Evolutionary conservation across 2,113 vertebrate genomes (phyloP), one percentile per base, ranked within the genome.

Genomic region (Dipodomys ordii): DNA sequence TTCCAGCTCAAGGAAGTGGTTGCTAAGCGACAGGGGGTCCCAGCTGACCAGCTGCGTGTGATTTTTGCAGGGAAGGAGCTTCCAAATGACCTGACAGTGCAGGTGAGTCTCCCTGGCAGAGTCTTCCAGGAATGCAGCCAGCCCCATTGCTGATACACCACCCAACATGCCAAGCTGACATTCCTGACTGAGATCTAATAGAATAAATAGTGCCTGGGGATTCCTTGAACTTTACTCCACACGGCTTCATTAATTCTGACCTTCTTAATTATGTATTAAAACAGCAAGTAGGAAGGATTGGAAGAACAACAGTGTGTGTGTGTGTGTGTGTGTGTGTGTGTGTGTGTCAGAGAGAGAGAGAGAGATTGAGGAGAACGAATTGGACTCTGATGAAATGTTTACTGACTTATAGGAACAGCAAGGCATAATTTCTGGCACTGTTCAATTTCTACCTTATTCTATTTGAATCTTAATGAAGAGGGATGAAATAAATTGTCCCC

Each of bases 191-290:
- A 97, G 97, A 97, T 97, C 97, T 98, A 97, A 98, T 97, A 98
- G 98, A 98, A 98, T 98, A 98, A 98, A 98, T 97, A 98, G 98
- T 96, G 97, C 97, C 98, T 98, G 97, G 98, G 99, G 98, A 99
- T 98, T 98, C 98, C 98, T 97, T 99, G 98, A 99, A 99, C 98
- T 99, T 99, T 98, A 98, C 97, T 98, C 98, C 98, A 97, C 96
- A 97, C 97, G 93, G 98, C 98, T 98, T 98, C 98, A 99, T 99
- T 99, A 99, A 98, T 98, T 98, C 98, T 99, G 99, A 99, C 99
- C 98, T 99, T 99, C 98, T 99, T 99, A 99, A 99, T 99, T 99
- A 99, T 99, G 98, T 98, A 98, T 98, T 98, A 98, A 98, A 98
- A 98, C 98, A 98, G 98, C 97, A 97, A 98, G 97, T 97, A 96